A percentile compares a stretch with the other conserved stretches of the same genome.
phyloP scores from a whole-genome alignment of 2,113 vertebrate species.

The Arvicanthis niloticus region DNA sequence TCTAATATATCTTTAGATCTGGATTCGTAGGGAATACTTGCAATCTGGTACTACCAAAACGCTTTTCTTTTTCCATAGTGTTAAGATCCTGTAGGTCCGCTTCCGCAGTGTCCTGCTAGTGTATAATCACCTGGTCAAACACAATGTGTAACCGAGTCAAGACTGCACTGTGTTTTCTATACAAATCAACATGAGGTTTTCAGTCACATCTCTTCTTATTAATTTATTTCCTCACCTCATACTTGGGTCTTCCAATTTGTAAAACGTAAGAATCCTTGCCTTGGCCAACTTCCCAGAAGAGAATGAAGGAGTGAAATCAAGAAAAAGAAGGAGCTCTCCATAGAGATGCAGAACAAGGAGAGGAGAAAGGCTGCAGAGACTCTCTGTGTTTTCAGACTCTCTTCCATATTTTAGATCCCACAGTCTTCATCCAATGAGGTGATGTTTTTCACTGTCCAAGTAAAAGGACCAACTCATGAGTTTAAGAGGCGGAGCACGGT shows the following conservation, averaged over 20 bases:
- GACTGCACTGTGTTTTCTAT: not conserved
- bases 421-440: slow-evolving; percentile 54
- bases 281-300: not conserved
- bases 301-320: not conserved
- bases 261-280: not conserved
- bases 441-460: slow-evolving; percentile 81
- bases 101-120: not conserved
- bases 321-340: not conserved
- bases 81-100: not conserved
- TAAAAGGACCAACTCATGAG: slow-evolving; percentile 81
- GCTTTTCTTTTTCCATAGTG: not conserved
- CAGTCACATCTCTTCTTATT: not conserved
- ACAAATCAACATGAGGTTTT: slow-evolving; percentile 1
- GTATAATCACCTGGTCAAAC: not conserved
- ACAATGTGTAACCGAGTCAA: not conserved
- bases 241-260: not conserved
- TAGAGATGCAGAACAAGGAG: not conserved
- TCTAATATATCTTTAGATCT: not conserved
- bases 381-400: not conserved
- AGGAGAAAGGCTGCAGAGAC: not conserved
- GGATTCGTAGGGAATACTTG: not conserved
- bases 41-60: not conserved
- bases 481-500: slow-evolving; percentile 82
- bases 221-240: not conserved
- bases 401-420: slow-evolving; percentile 78